Evolutionary conservation across 2,113 vertebrate genomes (phyloP), one percentile per base, ranked within the genome.

Genomic region (Tachysurus vachellii): DNA sequence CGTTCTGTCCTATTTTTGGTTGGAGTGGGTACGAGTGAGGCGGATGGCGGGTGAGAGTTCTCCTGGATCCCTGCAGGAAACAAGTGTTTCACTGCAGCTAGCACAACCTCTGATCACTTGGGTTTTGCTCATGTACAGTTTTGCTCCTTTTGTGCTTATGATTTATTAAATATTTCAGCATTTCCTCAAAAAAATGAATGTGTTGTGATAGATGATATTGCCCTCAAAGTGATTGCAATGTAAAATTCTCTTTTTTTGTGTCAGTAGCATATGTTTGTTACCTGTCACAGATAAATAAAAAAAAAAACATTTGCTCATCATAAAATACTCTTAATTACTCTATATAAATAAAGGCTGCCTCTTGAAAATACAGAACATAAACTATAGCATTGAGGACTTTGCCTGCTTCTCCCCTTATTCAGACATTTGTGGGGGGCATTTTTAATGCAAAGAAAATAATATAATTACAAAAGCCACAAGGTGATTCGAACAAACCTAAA

Each of bases 61-160:
- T 93, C 94, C 93, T 95, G 95, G 93, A 95, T 95, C 95, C 93
- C 92, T 94, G 93, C 94, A 93, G 93, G 92, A 94, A 92, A 91
- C 70, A 70, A 89, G 88, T 93, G 92, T 94, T 94, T 94, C 93
- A 92, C 92, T 93, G 94, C 94, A 94, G 94, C 93, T 88, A 89
- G 90, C 89, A 91, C 88, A 92, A 88, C 92, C 93, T 94, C 91
- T 61, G 92, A 92, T 92, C 92, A 88, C 90, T 89, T 93, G 90
- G 87, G 87, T 85, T 91, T 86, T 86, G 83, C 88, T 87, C 62
- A 77, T 87, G 68, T 85, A 68, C 88, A 88, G 77, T 89, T 88
- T 88, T 91, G 50, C 87, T 88, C 92, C 86, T 89, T 90, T 87
- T 73, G 86, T 80, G 83, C 83, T 75, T 85, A 77, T 93, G 88